phyloP scores from a whole-genome alignment of 2,113 vertebrate species.

The Tychaedon coryphoeus region DNA sequence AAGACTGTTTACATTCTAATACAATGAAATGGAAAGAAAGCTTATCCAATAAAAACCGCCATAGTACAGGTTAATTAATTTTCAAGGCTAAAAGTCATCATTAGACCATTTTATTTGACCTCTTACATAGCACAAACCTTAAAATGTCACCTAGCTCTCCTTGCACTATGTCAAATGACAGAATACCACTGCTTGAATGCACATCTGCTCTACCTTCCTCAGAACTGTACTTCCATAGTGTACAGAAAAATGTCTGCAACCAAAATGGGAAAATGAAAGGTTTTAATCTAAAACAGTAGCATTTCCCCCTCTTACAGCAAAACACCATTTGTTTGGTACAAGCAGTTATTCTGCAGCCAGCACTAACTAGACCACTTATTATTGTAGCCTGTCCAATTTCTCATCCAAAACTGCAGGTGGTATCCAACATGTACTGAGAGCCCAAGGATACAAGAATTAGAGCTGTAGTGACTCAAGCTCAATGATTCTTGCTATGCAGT shows the following conservation, averaged over 20 bases:
- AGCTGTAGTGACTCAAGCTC: background rate
- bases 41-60: background rate
- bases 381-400: constrained; percentile 12
- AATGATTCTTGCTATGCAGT: background rate
- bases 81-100: background rate
- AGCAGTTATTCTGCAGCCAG: background rate
- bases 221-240: background rate
- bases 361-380: constrained; percentile 37
- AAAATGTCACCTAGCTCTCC: background rate
- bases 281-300: background rate
- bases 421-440: constrained; percentile 3
- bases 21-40: background rate
- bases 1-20: background rate
- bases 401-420: background rate
- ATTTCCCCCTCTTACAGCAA: background rate
- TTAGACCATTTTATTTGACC: background rate
- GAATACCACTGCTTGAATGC: background rate
- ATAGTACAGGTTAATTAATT: background rate
- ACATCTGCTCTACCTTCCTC: background rate
- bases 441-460: constrained; percentile 44
- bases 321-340: background rate
- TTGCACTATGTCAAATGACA: background rate
- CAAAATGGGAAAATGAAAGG: background rate
- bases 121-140: background rate
- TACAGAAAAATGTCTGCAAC: background rate